Percentiles rank a stretch among this genome's conserved stretches.
These are phyloP conservation scores for Passer montanus DNA, from an alignment of 2,113 vertebrate genomes.

Conservation along the genomic window DNA sequence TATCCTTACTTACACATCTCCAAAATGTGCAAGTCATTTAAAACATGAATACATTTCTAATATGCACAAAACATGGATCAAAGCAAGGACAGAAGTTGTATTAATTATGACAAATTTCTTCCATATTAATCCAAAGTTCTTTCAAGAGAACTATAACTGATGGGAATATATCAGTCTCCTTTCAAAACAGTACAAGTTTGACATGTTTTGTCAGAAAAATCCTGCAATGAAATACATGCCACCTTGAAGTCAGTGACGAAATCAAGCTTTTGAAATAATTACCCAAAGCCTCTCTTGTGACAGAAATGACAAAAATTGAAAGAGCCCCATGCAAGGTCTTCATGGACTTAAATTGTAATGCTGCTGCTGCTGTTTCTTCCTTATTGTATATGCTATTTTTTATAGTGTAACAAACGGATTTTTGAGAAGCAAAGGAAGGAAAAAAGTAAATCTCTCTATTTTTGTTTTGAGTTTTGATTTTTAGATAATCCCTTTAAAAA, in stretches of 20 bases:
- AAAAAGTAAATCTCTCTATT: not conserved
- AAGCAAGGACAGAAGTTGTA: accelerated
- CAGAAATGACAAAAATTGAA: not conserved
- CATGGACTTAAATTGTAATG: not conserved
- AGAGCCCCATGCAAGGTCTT: not conserved
- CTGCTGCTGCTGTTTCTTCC: not conserved
- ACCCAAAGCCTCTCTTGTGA: not conserved
- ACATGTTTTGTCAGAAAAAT: not conserved
- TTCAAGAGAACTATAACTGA: not conserved
- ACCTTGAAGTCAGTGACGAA: not conserved
- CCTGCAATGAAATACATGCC: not conserved
- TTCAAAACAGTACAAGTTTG: not conserved
- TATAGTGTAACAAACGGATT: not conserved
- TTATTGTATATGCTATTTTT: not conserved
- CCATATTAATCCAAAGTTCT: not conserved
- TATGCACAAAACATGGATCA: not conserved
- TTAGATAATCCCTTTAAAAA: not conserved
- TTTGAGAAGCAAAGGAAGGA: not conserved
- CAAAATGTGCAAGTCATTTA: not conserved
- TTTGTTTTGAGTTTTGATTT: not conserved
- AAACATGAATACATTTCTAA: not conserved
- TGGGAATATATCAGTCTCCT: not conserved
- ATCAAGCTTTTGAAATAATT: not conserved
- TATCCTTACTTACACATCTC: accelerated
- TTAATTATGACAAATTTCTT: not conserved